These are phyloP conservation scores for Monochamus saltuarius DNA, from an alignment of 1,140 invertebrate genomes.

Conservation along the genomic window DNA sequence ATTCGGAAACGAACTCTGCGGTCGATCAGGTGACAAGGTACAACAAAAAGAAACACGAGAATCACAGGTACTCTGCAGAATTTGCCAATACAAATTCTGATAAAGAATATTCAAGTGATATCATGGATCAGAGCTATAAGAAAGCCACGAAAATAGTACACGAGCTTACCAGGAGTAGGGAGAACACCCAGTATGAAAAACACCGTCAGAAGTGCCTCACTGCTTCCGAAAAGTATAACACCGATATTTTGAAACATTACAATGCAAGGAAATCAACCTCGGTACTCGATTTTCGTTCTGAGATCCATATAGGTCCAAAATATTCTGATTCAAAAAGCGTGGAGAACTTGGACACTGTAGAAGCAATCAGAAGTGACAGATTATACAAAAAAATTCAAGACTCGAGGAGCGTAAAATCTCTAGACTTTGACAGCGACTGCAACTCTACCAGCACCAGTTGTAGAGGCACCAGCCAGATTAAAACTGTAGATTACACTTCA, in stretches of 20 bases:
- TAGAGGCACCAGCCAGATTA: slow-evolving; percentile 43
- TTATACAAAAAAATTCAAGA: slow-evolving; percentile 52
- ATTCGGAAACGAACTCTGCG: slow-evolving; percentile 58
- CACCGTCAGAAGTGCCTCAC: slow-evolving; percentile 47
- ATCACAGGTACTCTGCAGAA: slow-evolving; percentile 31
- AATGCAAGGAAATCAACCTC: slow-evolving; percentile 49
- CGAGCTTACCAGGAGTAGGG: slow-evolving; percentile 46
- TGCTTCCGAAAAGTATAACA: slow-evolving; percentile 48
- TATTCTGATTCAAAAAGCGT: slow-evolving; percentile 41
- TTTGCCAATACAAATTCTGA: slow-evolving; percentile 34
- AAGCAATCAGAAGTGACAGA: slow-evolving; percentile 30
- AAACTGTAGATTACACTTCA: slow-evolving; percentile 57
- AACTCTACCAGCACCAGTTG: slow-evolving; percentile 52
- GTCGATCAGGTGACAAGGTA: slow-evolving; percentile 44
- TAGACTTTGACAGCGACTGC: slow-evolving; percentile 67
- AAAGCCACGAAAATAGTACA: slow-evolving; percentile 50
- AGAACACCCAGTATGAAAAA: slow-evolving; percentile 45
- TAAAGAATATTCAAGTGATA: slow-evolving; percentile 31
- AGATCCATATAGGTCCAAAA: slow-evolving; percentile 46
- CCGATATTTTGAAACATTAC: slow-evolving; percentile 47
- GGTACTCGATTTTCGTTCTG: slow-evolving; percentile 48
- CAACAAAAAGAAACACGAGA: slow-evolving; percentile 33
- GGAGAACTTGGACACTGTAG: slow-evolving; percentile 38
- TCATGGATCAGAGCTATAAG: slow-evolving; percentile 49
- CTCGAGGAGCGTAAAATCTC: slow-evolving; percentile 63